A percentile compares a stretch with the other conserved stretches of the same genome.
Evolutionary conservation across 2,797 vertebrate genomes (phyloP).

Genomic region (Xerus rutilus): DNA sequence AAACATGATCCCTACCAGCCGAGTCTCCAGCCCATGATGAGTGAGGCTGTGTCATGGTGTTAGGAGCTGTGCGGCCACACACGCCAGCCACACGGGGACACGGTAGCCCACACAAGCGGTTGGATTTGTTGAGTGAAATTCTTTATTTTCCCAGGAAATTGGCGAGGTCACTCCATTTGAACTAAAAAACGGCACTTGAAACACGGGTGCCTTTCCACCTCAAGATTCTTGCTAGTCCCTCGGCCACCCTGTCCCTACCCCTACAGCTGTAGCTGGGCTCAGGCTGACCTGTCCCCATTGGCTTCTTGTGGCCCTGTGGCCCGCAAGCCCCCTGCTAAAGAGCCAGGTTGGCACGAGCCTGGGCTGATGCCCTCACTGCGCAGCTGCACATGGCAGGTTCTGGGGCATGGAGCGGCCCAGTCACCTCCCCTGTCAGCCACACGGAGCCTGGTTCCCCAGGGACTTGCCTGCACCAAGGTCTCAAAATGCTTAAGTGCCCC

Average conservation of each 20-base stretch:
- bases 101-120: accelerated
- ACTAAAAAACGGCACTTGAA: background rate
- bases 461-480: background rate
- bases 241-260: accelerated
- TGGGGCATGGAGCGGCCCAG: accelerated
- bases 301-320: too few species aligned
- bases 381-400: too few species aligned
- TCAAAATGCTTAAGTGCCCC: background rate
- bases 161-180: background rate
- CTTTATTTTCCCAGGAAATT: background rate
- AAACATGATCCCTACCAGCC: background rate
- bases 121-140: too few species aligned
- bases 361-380: too few species aligned
- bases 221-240: background rate
- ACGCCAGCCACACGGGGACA: accelerated
- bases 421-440: too few species aligned
- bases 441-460: background rate
- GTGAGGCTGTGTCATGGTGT: background rate
- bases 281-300: too few species aligned
- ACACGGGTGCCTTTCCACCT: accelerated
- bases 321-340: too few species aligned
- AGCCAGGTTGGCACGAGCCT: too few species aligned
- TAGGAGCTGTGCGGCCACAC: background rate
- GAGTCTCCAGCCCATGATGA: slow-evolving; percentile 23
- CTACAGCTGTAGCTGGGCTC: background rate